Evolutionary conservation across 2,113 vertebrate genomes (phyloP).

Genomic region (Saguinus midas): DNA sequence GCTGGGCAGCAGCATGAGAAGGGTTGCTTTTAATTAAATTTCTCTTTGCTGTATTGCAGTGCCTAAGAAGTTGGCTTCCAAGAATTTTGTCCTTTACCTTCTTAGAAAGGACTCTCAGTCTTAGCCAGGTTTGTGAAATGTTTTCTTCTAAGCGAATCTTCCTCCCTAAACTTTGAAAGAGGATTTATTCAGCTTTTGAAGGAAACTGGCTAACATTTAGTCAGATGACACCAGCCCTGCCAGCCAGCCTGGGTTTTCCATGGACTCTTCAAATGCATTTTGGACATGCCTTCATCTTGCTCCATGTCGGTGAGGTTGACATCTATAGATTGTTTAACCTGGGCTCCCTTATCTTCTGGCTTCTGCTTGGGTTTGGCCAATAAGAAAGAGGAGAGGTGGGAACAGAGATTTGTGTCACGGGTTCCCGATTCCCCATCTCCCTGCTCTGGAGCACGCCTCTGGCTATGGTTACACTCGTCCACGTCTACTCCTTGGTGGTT

Average conservation of each 20-base stretch:
- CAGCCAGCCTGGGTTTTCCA: not conserved
- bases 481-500: not conserved
- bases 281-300: not conserved
- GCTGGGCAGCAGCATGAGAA: not conserved
- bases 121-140: not conserved
- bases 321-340: not conserved
- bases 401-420: not conserved
- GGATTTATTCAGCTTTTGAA: not conserved
- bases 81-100: not conserved
- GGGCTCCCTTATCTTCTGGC: not conserved
- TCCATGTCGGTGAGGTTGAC: not conserved
- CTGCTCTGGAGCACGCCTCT: not conserved
- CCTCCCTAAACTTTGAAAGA: not conserved
- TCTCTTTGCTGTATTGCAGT: not conserved
- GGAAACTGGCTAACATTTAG: not conserved
- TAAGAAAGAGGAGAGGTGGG: not conserved
- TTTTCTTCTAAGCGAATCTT: constrained; percentile 20
- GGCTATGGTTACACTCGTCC: not conserved
- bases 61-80: not conserved
- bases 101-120: not conserved
- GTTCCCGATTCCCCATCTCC: no score
- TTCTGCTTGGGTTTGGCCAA: not conserved
- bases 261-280: not conserved
- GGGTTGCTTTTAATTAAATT: not conserved
- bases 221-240: not conserved